These are phyloP conservation scores for Acanthococcus lagerstroemiae DNA, from an alignment of 2,888 invertebrate genomes.

Conservation along the genomic window DNA sequence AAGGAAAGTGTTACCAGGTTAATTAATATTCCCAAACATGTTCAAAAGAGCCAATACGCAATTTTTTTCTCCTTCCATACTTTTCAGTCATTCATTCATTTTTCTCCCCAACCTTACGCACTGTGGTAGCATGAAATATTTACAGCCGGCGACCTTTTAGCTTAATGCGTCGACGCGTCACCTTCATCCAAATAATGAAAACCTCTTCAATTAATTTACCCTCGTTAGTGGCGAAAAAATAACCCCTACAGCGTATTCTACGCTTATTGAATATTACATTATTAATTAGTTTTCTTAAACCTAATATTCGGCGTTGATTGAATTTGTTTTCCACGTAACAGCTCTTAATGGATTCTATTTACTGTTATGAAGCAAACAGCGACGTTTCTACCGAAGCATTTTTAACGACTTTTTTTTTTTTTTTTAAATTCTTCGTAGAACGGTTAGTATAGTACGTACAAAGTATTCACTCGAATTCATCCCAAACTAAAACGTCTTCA, in stretches of 20 bases:
- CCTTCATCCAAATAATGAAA: not conserved
- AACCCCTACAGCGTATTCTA: not conserved
- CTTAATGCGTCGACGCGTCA: conserved; percentile 15
- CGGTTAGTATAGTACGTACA: too few species aligned
- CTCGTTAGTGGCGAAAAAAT: not conserved
- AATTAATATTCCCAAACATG: not conserved
- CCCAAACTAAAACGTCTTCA: too few species aligned
- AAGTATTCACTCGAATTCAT: too few species aligned
- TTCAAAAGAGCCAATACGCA: not conserved
- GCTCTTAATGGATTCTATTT: not conserved
- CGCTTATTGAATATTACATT: not conserved
- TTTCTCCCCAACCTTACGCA: too few species aligned
- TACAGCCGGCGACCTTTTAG: conserved; percentile 20
- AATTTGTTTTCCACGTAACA: not conserved
- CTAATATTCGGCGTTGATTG: not conserved
- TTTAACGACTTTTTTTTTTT: too few species aligned
- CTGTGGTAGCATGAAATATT: too few species aligned
- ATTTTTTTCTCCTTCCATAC: not conserved
- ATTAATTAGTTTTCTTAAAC: not conserved
- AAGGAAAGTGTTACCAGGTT: not conserved
- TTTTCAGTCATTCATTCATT: too few species aligned
- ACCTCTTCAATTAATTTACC: not conserved
- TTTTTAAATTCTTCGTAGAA: too few species aligned
- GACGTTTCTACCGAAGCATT: too few species aligned
- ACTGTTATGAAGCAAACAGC: too few species aligned